phyloP scores from a whole-genome alignment of 2,797 vertebrate genomes.

The Arrhamphus sclerolepis region DNA sequence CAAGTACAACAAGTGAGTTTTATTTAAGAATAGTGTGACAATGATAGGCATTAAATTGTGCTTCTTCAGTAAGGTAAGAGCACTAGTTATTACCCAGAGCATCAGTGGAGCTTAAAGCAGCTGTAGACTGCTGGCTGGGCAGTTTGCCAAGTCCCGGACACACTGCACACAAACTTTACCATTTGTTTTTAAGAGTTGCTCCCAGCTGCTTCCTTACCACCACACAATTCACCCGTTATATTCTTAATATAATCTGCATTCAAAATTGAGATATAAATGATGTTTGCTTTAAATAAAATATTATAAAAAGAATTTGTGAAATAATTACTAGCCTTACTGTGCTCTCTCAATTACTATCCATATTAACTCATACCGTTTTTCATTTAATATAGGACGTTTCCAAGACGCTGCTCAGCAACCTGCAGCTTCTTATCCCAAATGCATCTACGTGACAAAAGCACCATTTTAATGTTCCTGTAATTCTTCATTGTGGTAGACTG shows the following conservation, averaged over 20 bases:
- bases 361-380: conserved; percentile 16
- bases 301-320: not conserved
- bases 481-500: conserved; percentile 57
- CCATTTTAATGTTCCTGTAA: conserved; percentile 45
- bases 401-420: conserved; percentile 19
- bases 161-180: conserved; percentile 36
- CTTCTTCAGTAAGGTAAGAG: conserved; percentile 6
- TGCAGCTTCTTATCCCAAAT: conserved; percentile 20
- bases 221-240: not conserved
- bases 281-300: not conserved
- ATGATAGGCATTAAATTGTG: not conserved
- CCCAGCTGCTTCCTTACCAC: not conserved
- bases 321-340: not conserved
- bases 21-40: not conserved
- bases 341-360: not conserved
- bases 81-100: not conserved
- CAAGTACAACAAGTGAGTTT: too few species aligned
- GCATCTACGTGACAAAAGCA: conserved; percentile 31
- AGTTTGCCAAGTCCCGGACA: conserved; percentile 28
- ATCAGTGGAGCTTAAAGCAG: conserved; percentile 23
- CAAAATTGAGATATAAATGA: not conserved
- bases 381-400: conserved; percentile 12
- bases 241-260: not conserved
- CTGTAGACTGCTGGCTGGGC: conserved; percentile 43
- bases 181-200: conserved; percentile 17